Base-by-base conservation (phyloP, 2,888 invertebrate species). In the Metopia argyrocephala region DNA sequence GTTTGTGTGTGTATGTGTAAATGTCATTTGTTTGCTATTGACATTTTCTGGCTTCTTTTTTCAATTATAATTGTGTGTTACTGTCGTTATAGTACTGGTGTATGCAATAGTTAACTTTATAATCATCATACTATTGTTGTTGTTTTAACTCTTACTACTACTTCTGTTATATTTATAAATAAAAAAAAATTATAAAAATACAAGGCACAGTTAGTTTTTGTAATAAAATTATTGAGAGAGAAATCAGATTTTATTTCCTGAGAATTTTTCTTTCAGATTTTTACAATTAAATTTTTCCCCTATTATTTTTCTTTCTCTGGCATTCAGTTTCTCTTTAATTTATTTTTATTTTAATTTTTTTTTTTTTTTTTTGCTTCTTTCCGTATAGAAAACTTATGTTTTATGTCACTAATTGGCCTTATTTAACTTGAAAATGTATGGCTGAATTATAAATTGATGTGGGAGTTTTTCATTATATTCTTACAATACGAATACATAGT, bases 371-470 rank as follows among this genome's bases (percentile, higher is more conserved):
- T 12, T 12, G 38, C 38, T 38, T 38, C 9, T 38, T 31, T 7
- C 50, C 25, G 28, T 9, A 66, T 20, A 28, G 18, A n/a, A 15
- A 68, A 27, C 46, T 64, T 46, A 25, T 54, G 18, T 18, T 50
- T 48, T 48, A 50, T 48, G n/a, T 15, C 71, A 74, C 73, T 73
- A 73, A 78, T 74, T 74, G 52, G 66, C 57, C 48, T 64, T 28
- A 69, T 69, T 64, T 65, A 56, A 64, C 38, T 64, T 56, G 45
- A 25, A 64, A 71, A 50, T 54, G 27, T 74, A 46, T 45, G 59
- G 12, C 12, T 9, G 56, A 56, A 52, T 74, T 52, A 52, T 38
- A 48, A 71, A 82, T 68, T 79, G 59, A 48, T 28, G 27, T 65
- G 62, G 28, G 46, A 28, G 56, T 46, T 9, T 31, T 68, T 52